Conservation (phyloP, 2,888 invertebrate species). For the Aphodius granarius region DNA sequence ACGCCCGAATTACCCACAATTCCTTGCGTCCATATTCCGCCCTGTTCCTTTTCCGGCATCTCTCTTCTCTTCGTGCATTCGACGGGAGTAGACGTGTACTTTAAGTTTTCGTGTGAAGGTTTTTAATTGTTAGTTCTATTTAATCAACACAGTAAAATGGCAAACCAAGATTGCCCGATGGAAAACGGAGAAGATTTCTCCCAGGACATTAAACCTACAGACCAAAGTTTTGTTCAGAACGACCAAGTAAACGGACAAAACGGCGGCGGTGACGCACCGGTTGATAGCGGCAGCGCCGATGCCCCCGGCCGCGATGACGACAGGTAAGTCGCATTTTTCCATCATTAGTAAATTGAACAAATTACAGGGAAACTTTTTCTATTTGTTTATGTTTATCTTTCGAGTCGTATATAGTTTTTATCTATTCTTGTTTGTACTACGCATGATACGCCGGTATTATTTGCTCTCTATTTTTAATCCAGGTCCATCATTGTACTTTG, state of each 20-base stretch:
- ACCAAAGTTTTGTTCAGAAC: constrained; percentile 63
- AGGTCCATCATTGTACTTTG: constrained; percentile 26
- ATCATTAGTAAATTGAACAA: background rate
- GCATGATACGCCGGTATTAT: constrained; percentile 21
- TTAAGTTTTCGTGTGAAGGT: constrained; percentile 25
- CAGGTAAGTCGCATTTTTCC: constrained; percentile 60
- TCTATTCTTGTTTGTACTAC: constrained; percentile 20
- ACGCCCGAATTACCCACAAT: constrained; percentile 34
- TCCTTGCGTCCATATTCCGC: constrained; percentile 19
- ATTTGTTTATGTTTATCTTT: constrained; percentile 12
- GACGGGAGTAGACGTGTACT: constrained; percentile 43
- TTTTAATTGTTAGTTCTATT: constrained; percentile 19
- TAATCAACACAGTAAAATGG: constrained; percentile 48
- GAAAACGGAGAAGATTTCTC: constrained; percentile 80
- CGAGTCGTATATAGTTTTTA: constrained; percentile 18
- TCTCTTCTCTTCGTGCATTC: constrained; percentile 47
- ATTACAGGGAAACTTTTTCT: background rate
- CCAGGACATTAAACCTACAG: constrained; percentile 68
- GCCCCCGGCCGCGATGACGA: constrained; percentile 80
- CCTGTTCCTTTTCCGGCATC: constrained; percentile 33
- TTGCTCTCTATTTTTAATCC: constrained; percentile 22
- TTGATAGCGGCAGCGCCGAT: constrained; percentile 73
- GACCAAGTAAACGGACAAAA: constrained; percentile 58
- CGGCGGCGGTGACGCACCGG: constrained; percentile 66
- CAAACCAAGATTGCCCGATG: constrained; percentile 68